Evolutionary conservation across 2,113 vertebrate species (phyloP).

Genomic region (Dunckerocampus dactyliophorus): DNA sequence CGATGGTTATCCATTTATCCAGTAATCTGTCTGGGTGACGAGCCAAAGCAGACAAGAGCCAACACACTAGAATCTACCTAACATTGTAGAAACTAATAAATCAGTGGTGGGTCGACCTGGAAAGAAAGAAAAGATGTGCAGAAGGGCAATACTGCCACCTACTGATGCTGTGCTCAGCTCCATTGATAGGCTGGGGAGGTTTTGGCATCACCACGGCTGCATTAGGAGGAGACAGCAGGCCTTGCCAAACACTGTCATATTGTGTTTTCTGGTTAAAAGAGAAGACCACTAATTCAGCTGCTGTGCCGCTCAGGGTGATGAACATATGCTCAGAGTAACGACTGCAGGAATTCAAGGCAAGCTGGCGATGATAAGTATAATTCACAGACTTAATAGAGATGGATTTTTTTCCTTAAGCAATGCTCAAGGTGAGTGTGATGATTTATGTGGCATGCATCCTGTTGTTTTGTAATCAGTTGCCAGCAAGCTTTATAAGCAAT

Average conservation of each 20-base stretch:
- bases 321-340: constrained; percentile 57
- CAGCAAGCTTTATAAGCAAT: constrained; percentile 40
- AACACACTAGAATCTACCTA: constrained; percentile 67
- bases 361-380: constrained; percentile 51
- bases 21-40: constrained; percentile 65
- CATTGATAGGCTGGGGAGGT: constrained; percentile 14
- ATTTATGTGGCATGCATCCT: constrained; percentile 42
- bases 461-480: constrained; percentile 32
- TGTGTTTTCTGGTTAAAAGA: constrained; percentile 67
- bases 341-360: constrained; percentile 39
- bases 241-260: constrained; percentile 63
- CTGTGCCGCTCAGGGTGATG: constrained; percentile 47
- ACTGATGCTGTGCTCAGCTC: constrained; percentile 35
- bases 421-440: constrained; percentile 56
- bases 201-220: constrained; percentile 35
- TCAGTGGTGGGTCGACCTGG: constrained; percentile 41
- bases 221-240: constrained; percentile 41
- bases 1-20: constrained; percentile 67
- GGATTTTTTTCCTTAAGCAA: constrained; percentile 38
- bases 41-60: constrained; percentile 58
- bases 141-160: constrained; percentile 76
- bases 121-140: constrained; percentile 26
- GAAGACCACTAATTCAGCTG: constrained; percentile 59
- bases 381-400: constrained; percentile 59
- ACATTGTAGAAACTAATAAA: constrained; percentile 70